Evolutionary conservation across 2,113 vertebrate genomes (phyloP).

Genomic region (Tenebrosternarchus preto): DNA sequence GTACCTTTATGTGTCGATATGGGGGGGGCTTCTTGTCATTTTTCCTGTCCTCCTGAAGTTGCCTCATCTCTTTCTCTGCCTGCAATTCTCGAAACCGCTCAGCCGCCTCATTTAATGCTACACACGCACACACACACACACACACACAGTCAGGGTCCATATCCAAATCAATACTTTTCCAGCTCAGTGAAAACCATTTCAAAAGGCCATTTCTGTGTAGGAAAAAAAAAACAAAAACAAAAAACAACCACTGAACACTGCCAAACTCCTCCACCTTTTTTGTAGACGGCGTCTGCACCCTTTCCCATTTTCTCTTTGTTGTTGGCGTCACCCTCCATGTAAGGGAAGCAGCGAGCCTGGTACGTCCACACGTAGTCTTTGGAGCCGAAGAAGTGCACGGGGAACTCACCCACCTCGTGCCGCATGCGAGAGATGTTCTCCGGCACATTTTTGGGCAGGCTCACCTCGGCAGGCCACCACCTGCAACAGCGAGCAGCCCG

Average conservation of each 20-base stretch:
- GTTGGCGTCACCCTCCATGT: conserved; percentile 97
- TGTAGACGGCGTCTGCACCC: conserved; percentile 92
- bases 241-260: too few relatives aligned
- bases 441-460: conserved; percentile 88
- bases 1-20: conserved; percentile 93
- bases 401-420: conserved; percentile 95
- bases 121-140: not conserved
- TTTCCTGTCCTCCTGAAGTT: conserved; percentile 94
- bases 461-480: conserved; percentile 99
- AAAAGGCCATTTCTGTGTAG: too few relatives aligned
- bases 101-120: conserved; percentile 92
- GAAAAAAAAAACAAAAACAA: too few relatives aligned
- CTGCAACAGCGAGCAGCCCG: conserved; percentile 62
- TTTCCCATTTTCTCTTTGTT: conserved; percentile 99
- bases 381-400: conserved; percentile 97
- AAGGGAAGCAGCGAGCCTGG: conserved; percentile 95
- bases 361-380: conserved; percentile 98
- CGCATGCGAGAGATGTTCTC: conserved; percentile 93
- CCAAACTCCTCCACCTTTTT: too few relatives aligned
- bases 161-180: not conserved
- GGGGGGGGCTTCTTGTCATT: conserved; percentile 98
- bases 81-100: conserved; percentile 91
- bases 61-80: conserved; percentile 90
- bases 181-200: too few relatives aligned
- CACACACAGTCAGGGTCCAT: not conserved